These are phyloP conservation scores for Rhinophrynus dorsalis DNA, from an alignment of 2,797 vertebrate genomes.

Conservation along the genomic window DNA sequence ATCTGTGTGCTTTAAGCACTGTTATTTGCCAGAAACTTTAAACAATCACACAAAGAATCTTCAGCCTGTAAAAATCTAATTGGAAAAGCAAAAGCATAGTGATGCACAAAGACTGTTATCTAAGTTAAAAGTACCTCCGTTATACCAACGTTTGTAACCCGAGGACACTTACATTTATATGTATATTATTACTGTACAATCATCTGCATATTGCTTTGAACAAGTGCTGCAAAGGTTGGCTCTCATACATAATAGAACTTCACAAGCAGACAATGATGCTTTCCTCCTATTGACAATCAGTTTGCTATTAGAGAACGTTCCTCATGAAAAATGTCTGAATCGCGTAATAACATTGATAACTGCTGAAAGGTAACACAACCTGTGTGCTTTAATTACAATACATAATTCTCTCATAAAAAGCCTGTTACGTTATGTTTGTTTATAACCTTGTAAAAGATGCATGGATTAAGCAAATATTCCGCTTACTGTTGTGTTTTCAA, in stretches of 20 bases:
- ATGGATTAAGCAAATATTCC: background rate
- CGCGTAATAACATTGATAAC: constrained; percentile 43
- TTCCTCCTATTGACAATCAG: constrained; percentile 52
- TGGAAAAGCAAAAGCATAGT: constrained; percentile 57
- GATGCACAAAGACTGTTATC: constrained; percentile 57
- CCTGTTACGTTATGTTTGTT: background rate
- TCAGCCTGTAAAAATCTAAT: constrained; percentile 48
- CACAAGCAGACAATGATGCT: constrained; percentile 52
- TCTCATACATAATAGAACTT: constrained; percentile 51
- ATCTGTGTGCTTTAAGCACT: constrained; percentile 77
- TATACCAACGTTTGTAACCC: constrained; percentile 47
- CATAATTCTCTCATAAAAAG: constrained; percentile 24
- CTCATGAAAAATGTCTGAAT: constrained; percentile 52
- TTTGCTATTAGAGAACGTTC: constrained; percentile 53
- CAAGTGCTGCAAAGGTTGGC: constrained; percentile 57
- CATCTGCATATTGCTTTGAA: constrained; percentile 52
- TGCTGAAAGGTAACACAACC: constrained; percentile 24
- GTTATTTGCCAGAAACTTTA: constrained; percentile 66
- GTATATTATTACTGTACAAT: constrained; percentile 2
- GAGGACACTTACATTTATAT: constrained; percentile 46
- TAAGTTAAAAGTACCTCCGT: constrained; percentile 56
- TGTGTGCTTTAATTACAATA: constrained; percentile 6
- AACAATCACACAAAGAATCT: constrained; percentile 57
- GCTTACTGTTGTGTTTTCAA: no score
- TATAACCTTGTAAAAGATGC: background rate